Evolutionary conservation across 2,888 invertebrate genomes (phyloP).

Genomic region (Dryadula phaetusa): DNA sequence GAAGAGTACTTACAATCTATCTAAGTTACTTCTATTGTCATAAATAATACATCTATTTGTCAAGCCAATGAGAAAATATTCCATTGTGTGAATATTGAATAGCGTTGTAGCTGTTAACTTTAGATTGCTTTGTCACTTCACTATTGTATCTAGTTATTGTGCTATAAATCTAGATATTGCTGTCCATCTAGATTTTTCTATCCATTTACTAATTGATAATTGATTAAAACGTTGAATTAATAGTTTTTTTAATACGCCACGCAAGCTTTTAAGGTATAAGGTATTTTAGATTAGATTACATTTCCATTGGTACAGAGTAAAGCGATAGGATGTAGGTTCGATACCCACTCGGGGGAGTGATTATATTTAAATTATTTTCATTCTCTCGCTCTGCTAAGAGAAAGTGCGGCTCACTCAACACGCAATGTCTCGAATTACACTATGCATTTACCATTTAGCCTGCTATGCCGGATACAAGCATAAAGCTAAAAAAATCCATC

Average conservation of each 20-base stretch:
- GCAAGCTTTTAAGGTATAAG: not conserved
- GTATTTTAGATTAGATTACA: too few relatives aligned
- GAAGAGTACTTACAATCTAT: not conserved
- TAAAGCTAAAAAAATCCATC: too few relatives aligned
- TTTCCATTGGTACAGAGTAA: too few relatives aligned
- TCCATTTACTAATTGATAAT: not conserved
- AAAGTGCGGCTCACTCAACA: too few relatives aligned
- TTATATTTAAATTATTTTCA: too few relatives aligned
- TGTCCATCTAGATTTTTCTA: not conserved
- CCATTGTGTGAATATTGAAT: slow-evolving; percentile 10
- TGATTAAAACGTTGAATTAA: not conserved
- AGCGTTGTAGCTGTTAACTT: slow-evolving; percentile 8
- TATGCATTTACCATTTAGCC: too few relatives aligned
- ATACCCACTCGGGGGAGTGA: too few relatives aligned
- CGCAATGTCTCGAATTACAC: too few relatives aligned
- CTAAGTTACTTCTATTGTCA: not conserved
- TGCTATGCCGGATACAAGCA: too few relatives aligned
- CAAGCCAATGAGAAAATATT: slow-evolving; percentile 10
- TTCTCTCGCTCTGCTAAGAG: too few relatives aligned
- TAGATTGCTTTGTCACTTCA: slow-evolving; percentile 19
- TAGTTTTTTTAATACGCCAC: not conserved
- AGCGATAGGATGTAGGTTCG: too few relatives aligned
- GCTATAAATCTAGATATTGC: not conserved
- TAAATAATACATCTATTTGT: slow-evolving; percentile 13
- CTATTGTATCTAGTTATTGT: slow-evolving; percentile 6